phyloP scores from a whole-genome alignment of 30 jellyfish, hydroid and myxozoan species.

The Euphysa ruthae region DNA sequence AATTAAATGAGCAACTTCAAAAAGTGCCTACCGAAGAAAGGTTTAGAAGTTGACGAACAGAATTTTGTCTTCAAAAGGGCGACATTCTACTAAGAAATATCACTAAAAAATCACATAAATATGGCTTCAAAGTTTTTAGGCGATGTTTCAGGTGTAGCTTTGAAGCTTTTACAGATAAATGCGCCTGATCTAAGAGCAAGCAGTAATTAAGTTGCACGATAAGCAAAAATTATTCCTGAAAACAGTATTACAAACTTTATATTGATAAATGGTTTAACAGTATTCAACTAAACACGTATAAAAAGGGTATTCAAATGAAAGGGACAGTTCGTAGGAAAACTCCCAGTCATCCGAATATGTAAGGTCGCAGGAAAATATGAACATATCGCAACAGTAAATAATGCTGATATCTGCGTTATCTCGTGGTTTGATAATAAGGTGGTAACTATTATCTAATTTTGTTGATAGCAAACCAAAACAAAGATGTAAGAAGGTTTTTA shows the following conservation, averaged over 20 bases:
- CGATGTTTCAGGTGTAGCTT: conserved; percentile 14
- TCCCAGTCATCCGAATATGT: no score
- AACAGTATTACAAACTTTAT: conserved; percentile 1
- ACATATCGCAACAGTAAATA: not conserved
- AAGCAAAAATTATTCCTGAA: not conserved
- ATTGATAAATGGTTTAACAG: conserved; percentile 22
- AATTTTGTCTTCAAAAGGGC: conserved; percentile 19
- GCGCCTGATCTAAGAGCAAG: conserved; percentile 5
- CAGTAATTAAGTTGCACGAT: conserved; percentile 21
- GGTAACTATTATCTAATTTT: not conserved
- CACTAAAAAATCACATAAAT: conserved; percentile 37
- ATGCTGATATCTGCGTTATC: not conserved
- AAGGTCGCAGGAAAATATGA: no score
- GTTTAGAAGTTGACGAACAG: conserved; percentile 21
- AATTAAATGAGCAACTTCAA: conserved; percentile 16
- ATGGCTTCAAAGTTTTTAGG: conserved; percentile 37
- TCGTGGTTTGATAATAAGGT: not conserved
- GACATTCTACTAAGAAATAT: conserved; percentile 3
- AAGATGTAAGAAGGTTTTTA: not conserved
- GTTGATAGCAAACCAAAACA: no score
- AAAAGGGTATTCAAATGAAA: conserved; percentile 11
- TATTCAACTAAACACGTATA: conserved; percentile 15
- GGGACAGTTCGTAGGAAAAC: conserved; percentile 15
- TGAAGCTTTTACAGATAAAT: conserved; percentile 17
- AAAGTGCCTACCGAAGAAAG: conserved; percentile 30